A percentile compares a stretch with the other conserved stretches of the same genome.
These are phyloP conservation scores for Charadrius vociferus DNA, from an alignment of 2,113 vertebrate genomes.

Conservation along the genomic window DNA sequence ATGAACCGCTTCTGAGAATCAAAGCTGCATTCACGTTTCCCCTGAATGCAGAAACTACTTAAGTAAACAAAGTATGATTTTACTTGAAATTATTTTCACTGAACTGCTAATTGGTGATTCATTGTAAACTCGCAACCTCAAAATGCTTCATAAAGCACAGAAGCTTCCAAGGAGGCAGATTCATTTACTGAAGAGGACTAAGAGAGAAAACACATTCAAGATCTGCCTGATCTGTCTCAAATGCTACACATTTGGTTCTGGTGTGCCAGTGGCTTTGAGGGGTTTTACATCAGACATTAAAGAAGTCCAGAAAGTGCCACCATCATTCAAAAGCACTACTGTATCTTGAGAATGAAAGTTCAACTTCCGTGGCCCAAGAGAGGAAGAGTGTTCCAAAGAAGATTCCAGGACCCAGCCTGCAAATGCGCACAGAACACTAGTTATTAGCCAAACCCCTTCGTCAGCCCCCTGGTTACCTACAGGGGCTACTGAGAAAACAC, in stretches of 20 bases:
- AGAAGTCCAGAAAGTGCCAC: neutral
- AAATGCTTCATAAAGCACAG: neutral
- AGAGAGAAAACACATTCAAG: neutral
- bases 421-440: neutral
- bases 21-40: neutral
- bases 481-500: neutral
- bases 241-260: rapidly evolving
- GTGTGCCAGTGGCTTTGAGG: neutral
- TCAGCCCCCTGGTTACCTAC: neutral
- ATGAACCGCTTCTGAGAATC: neutral
- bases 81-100: neutral
- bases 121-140: neutral
- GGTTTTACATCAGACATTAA: neutral
- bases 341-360: neutral
- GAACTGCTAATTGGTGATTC: neutral
- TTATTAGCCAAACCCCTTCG: neutral
- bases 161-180: neutral
- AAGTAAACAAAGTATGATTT: neutral
- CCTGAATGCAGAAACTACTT: neutral
- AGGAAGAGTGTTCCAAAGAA: neutral
- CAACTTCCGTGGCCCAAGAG: neutral
- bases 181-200: neutral
- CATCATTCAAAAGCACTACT: neutral
- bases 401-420: neutral
- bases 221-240: neutral